Evolutionary conservation across 2,797 vertebrate genomes (phyloP).

Genomic region (Sphenopsis melanotis): DNA sequence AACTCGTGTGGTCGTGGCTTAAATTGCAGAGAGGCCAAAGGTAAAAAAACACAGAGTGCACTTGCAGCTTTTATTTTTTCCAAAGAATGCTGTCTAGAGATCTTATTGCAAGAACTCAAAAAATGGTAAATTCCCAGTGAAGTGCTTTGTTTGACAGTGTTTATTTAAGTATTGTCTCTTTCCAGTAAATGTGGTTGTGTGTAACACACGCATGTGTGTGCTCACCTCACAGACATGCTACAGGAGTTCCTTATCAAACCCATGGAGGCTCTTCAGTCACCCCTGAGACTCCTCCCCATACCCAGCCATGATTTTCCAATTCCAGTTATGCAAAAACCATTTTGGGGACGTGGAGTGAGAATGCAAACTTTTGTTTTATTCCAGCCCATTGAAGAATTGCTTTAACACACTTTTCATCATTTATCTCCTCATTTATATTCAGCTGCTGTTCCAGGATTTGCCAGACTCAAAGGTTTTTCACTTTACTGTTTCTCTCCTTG

Average conservation of each 20-base stretch:
- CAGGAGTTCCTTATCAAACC: background rate
- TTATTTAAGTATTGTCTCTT: background rate
- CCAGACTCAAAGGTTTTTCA: background rate
- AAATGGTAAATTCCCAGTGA: background rate
- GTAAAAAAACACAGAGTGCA: background rate
- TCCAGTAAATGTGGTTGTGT: background rate
- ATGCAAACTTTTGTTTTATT: background rate
- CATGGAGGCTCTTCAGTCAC: background rate
- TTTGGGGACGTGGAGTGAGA: background rate
- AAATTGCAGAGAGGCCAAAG: background rate
- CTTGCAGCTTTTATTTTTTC: background rate
- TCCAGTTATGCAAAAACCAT: background rate
- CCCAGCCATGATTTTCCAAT: background rate
- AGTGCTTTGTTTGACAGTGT: background rate
- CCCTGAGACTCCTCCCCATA: background rate
- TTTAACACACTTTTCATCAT: background rate
- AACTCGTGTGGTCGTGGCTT: fast-evolving
- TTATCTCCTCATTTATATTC: background rate
- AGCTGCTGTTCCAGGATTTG: background rate
- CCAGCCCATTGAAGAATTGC: background rate
- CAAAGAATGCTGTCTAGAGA: background rate
- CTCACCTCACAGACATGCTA: fast-evolving
- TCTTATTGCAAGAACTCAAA: background rate
- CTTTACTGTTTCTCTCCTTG: background rate
- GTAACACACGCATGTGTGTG: background rate